phyloP scores from a whole-genome alignment of 1,140 invertebrate species.

The Cydia amplana region DNA sequence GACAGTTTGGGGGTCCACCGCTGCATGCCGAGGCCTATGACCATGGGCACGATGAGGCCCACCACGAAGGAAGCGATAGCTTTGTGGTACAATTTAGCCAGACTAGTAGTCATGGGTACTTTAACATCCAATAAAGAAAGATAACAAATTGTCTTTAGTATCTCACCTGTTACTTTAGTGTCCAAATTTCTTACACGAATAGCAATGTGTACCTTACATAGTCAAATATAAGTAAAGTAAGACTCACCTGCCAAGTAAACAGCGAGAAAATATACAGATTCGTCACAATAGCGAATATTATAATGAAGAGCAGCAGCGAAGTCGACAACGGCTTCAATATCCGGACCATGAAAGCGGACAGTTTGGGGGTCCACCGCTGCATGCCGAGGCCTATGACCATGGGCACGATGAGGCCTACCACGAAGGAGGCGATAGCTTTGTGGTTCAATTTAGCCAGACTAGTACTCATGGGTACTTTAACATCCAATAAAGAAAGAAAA shows the following conservation, averaged over 20 bases:
- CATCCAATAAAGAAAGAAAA: constrained; percentile 83
- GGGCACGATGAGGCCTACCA: constrained; percentile 90
- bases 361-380: constrained; percentile 83
- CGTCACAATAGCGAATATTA: constrained; percentile 94
- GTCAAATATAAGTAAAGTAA: too few species aligned
- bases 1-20: too few species aligned
- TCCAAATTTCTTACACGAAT: too few species aligned
- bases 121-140: too few species aligned
- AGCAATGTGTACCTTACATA: constrained; percentile 44
- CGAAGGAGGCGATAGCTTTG: constrained; percentile 81
- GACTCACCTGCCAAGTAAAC: constrained; percentile 92
- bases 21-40: too few species aligned
- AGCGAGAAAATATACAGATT: constrained; percentile 95
- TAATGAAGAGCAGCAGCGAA: constrained; percentile 91
- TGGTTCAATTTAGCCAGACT: constrained; percentile 84
- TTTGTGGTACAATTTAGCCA: too few species aligned
- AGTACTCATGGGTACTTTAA: constrained; percentile 92
- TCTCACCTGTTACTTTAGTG: too few species aligned
- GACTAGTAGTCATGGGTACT: too few species aligned
- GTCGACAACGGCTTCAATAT: constrained; percentile 93
- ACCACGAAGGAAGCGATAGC: too few species aligned
- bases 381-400: constrained; percentile 89
- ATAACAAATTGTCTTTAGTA: too few species aligned
- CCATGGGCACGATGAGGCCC: too few species aligned
- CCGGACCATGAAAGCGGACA: constrained; percentile 85